These are phyloP conservation scores for Ecliptopera silaceata DNA, from an alignment of 2,888 invertebrate genomes.

Conservation along the genomic window DNA sequence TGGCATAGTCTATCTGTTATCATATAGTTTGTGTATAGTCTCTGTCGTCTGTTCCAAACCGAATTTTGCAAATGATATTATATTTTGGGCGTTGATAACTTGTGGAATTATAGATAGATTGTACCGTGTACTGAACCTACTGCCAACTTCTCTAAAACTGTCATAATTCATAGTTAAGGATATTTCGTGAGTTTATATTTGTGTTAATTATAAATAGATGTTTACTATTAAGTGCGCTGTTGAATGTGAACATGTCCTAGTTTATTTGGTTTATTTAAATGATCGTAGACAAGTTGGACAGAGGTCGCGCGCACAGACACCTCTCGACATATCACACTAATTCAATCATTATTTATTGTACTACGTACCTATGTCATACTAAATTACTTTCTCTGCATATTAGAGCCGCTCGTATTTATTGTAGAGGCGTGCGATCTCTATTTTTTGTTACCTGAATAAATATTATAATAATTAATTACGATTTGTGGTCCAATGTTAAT, in stretches of 20 bases:
- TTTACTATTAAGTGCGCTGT: conserved; percentile 69
- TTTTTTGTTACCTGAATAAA: conserved; percentile 83
- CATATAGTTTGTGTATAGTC: conserved; percentile 37
- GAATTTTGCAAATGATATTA: conserved; percentile 72
- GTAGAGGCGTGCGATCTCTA: conserved; percentile 60
- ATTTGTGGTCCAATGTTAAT: conserved; percentile 83
- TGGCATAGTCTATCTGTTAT: conserved; percentile 44
- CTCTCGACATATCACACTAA: conserved; percentile 60
- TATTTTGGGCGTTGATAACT: conserved; percentile 56
- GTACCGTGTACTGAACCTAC: conserved; percentile 73
- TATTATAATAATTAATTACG: conserved; percentile 80
- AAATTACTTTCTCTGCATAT: conserved; percentile 61
- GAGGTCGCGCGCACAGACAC: conserved; percentile 56
- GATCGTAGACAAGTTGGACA: conserved; percentile 67
- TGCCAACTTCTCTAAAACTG: conserved; percentile 75
- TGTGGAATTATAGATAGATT: conserved; percentile 53
- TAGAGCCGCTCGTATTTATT: conserved; percentile 48
- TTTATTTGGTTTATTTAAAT: conserved; percentile 77
- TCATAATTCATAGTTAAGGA: conserved; percentile 61
- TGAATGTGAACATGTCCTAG: conserved; percentile 73
- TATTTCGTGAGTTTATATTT: conserved; percentile 69
- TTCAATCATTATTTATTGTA: conserved; percentile 43
- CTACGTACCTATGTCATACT: conserved; percentile 38
- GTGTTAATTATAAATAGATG: conserved; percentile 75
- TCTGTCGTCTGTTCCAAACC: conserved; percentile 52